These are phyloP conservation scores for Tenebrosternarchus preto DNA, from an alignment of 2,113 vertebrate genomes.

Conservation along the genomic window DNA sequence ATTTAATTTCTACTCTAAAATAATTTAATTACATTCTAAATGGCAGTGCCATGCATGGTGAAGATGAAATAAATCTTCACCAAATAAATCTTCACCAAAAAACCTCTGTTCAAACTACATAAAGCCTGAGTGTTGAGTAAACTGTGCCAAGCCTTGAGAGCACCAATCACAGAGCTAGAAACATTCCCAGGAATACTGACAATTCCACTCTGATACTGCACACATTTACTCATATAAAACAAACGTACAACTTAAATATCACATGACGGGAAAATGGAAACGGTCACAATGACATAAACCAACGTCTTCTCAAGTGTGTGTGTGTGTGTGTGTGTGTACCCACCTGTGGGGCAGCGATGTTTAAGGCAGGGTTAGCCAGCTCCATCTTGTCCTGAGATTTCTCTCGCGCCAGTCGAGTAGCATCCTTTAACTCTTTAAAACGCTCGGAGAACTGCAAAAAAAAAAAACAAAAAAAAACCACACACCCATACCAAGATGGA, in stretches of 20 bases:
- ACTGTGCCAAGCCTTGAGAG: too few relatives aligned
- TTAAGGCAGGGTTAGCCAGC: slow-evolving; percentile 84
- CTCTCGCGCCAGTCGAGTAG: slow-evolving; percentile 87
- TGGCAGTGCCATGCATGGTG: too few relatives aligned
- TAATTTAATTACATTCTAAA: too few relatives aligned
- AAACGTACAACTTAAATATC: not conserved
- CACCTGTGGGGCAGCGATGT: slow-evolving; percentile 88
- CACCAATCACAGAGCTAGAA: not conserved
- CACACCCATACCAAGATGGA: not conserved
- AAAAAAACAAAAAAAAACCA: slow-evolving; percentile 27
- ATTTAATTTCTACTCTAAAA: too few relatives aligned
- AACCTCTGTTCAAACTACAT: not conserved
- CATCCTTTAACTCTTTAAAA: slow-evolving; percentile 88
- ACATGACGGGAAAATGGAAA: not conserved
- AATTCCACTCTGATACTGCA: not conserved
- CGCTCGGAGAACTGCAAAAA: slow-evolving; percentile 72
- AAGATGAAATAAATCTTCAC: too few relatives aligned
- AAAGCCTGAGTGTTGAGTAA: not conserved
- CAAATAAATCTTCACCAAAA: too few relatives aligned
- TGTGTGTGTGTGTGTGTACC: slow-evolving; percentile 8
- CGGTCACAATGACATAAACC: not conserved
- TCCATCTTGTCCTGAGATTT: slow-evolving; percentile 96
- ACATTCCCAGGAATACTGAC: not conserved
- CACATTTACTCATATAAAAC: not conserved
- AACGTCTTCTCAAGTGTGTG: too few relatives aligned